These are phyloP conservation scores for Thalassoma bifasciatum DNA, from an alignment of 2,113 vertebrate genomes.

Conservation along the genomic window DNA sequence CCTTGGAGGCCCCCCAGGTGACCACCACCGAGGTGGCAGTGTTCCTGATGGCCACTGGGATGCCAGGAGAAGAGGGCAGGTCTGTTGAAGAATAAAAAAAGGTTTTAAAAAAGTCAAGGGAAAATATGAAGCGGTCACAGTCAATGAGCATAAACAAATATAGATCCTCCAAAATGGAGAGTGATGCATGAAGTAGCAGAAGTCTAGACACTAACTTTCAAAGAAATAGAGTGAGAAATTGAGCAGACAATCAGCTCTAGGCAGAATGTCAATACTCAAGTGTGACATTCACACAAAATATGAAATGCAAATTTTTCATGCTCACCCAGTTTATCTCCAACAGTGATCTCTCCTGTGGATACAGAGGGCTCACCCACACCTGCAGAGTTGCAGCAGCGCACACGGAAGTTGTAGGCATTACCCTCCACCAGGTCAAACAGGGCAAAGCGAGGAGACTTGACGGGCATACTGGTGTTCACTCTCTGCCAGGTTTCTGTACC, in stretches of 20 bases:
- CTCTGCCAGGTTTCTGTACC: slow-evolving; percentile 94
- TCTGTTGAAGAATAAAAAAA: slow-evolving; percentile 76
- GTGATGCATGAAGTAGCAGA: neutral
- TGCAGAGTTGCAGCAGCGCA: slow-evolving; percentile 96
- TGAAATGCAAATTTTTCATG: neutral
- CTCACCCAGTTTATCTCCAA: slow-evolving; percentile 95
- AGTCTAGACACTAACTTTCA: too few relatives aligned
- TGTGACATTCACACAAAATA: neutral
- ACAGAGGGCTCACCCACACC: slow-evolving; percentile 91
- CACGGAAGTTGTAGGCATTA: slow-evolving; percentile 94
- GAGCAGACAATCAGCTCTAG: too few relatives aligned
- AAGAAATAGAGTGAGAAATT: too few relatives aligned
- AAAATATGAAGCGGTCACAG: neutral
- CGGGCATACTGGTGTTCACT: slow-evolving; percentile 95
- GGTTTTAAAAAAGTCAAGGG: too few relatives aligned
- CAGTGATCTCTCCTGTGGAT: slow-evolving; percentile 87
- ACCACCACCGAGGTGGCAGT: slow-evolving; percentile 92
- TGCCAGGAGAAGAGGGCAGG: slow-evolving; percentile 89
- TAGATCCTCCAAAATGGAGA: neutral
- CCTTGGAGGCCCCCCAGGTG: slow-evolving; percentile 88
- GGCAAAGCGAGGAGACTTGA: slow-evolving; percentile 97
- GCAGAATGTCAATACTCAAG: too few relatives aligned
- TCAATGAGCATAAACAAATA: neutral
- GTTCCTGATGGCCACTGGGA: slow-evolving; percentile 88
- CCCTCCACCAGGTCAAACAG: slow-evolving; percentile 95